Evolutionary conservation across 2,888 invertebrate species (phyloP), one percentile per base, ranked within the genome.

Genomic region (Augiades crinisus): DNA sequence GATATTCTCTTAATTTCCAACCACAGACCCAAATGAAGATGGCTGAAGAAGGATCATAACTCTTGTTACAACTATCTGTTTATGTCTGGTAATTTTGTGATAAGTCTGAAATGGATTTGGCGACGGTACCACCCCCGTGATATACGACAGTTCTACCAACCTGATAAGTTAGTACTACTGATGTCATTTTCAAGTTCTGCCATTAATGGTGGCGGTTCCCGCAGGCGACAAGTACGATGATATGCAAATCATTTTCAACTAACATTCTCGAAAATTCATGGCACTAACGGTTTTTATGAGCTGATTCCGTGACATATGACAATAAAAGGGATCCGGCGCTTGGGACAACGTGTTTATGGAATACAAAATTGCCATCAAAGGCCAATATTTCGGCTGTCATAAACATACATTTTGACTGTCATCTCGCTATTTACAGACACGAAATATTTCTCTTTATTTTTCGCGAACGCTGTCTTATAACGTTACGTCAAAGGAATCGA

Each of bases 341-440:
- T 66, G 57, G 69, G 79, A 87, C 78, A 78, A 81, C 78, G 78
- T 84, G 86, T 81, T 86, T 81, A 85, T 82, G 72, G 76, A 72
- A 69, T 70, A 71, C 50, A 50, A 50, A 50, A 50, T 36, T 43
- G 70, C 68, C 73, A 70, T 76, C 70, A 43, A 52, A 34, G 34
- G 72, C 68, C 63, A 57, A 67, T 70, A 62, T 65, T 68, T 64
- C 61, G 65, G 64, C 62, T 58, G 64, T 65, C 65, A 68, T 53
- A 43, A 43, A 43, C 50, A 50, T 19, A 36, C 12, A 33, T 27
- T 50, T 37, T 6, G 21, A 8, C 37, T 12, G 44, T 31, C 31
- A 33, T 45, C 31, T 31, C 45, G 21, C 44, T 38, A 27, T 14
- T 45, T 16, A 7, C 30, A 21, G 38, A 22, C 17, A 44, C 16